phyloP scores from a whole-genome alignment of 2,113 vertebrate species.

The Baryphthengus martii region DNA sequence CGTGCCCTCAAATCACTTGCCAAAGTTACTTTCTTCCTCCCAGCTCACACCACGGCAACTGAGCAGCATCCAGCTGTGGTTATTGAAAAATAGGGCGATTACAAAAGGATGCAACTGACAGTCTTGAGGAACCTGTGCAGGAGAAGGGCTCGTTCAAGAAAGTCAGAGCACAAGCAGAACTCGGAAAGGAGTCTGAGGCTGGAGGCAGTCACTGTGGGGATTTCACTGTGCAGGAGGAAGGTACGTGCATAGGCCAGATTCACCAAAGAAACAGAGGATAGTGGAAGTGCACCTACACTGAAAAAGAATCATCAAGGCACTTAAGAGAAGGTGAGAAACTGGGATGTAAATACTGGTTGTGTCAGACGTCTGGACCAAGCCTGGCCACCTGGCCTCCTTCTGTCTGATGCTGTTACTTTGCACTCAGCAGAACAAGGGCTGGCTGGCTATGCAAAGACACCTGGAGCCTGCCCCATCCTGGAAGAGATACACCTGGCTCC shows the following conservation, averaged over 20 bases:
- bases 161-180: background rate
- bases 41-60: background rate
- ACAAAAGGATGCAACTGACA: background rate
- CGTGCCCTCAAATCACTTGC: background rate
- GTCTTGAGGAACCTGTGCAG: background rate
- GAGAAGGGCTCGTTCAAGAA: background rate
- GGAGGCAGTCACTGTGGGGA: background rate
- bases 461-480: background rate
- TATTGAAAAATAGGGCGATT: background rate
- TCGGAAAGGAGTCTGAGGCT: background rate
- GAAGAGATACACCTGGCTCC: constrained; percentile 2
- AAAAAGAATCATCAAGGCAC: background rate
- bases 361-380: background rate
- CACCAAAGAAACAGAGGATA: background rate
- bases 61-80: background rate
- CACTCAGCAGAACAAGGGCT: background rate
- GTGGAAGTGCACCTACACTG: background rate
- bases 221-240: background rate
- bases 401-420: constrained; percentile 1
- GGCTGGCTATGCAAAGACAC: background rate
- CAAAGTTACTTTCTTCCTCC: background rate
- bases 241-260: accelerated
- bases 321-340: background rate
- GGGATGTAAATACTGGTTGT: background rate
- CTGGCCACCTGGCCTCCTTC: constrained; percentile 41